Conservation (phyloP, 2,797 vertebrate species). For the Adrianichthys oophorus region DNA sequence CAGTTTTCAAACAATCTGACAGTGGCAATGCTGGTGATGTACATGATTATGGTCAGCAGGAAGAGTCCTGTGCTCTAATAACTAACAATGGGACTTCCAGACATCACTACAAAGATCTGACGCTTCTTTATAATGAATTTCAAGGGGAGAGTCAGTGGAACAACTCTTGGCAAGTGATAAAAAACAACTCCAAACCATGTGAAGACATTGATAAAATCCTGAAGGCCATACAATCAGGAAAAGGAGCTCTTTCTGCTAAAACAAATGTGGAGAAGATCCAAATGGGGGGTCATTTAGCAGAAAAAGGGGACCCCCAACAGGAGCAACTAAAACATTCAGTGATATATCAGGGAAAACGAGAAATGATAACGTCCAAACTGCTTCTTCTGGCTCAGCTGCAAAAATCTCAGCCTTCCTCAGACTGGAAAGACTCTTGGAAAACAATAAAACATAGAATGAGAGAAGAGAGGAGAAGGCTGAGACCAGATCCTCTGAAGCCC, state of each 20-base stretch:
- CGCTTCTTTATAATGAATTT: constrained; percentile 24
- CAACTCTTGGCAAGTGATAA: constrained; percentile 59
- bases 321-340: constrained; percentile 39
- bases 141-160: constrained; percentile 51
- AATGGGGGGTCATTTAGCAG: background rate
- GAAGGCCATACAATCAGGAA: constrained; percentile 8
- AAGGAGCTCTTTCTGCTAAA: background rate
- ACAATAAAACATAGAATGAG: constrained; percentile 47
- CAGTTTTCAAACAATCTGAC: constrained; percentile 16
- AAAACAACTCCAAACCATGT: constrained; percentile 53
- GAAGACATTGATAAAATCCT: constrained; percentile 45
- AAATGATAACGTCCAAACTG: constrained; percentile 23
- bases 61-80: constrained; percentile 14
- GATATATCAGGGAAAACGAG: constrained; percentile 28
- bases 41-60: background rate
- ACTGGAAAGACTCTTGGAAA: constrained; percentile 65
- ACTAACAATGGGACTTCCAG: constrained; percentile 13
- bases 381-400: constrained; percentile 20
- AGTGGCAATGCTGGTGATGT: background rate
- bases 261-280: constrained; percentile 10
- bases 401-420: constrained; percentile 9
- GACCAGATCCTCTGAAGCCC: constrained; percentile 11
- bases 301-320: constrained; percentile 5
- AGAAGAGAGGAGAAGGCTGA: constrained; percentile 37
- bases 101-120: constrained; percentile 19